Conservation (phyloP, 92 coral and sea anemone genomes). For the Palythoa caribaeorum region DNA sequence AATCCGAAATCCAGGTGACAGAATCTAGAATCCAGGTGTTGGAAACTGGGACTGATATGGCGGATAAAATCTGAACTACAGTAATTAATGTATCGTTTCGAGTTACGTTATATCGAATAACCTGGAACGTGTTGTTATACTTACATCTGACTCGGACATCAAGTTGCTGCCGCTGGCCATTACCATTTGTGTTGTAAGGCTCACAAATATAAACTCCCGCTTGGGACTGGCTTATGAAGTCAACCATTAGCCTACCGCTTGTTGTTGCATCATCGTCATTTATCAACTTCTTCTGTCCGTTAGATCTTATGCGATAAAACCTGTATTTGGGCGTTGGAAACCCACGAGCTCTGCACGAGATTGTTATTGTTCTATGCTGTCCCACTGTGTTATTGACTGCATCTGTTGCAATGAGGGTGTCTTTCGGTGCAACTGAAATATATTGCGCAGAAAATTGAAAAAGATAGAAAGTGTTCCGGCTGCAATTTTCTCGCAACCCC, state of each 20-base stretch:
- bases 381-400: conserved; percentile 69
- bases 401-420: conserved; percentile 72
- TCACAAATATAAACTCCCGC: conserved; percentile 87
- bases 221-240: conserved; percentile 60
- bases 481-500: no score
- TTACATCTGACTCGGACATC: conserved; percentile 82
- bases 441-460: background rate
- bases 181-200: conserved; percentile 75
- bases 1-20: no score
- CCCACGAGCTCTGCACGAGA: conserved; percentile 82
- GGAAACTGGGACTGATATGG: no score
- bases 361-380: conserved; percentile 67
- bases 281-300: conserved; percentile 34
- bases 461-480: background rate
- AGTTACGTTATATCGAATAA: no score
- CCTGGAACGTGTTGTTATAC: conserved; percentile 40
- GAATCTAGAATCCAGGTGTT: no score
- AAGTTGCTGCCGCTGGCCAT: conserved; percentile 68
- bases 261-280: conserved; percentile 57
- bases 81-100: no score
- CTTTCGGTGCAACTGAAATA: conserved; percentile 78
- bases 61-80: no score
- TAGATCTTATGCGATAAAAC: conserved; percentile 61
- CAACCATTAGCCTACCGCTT: conserved; percentile 66
- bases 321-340: conserved; percentile 81